Conservation (phyloP, 1,140 invertebrate genomes). For the Hyles vespertilio region DNA sequence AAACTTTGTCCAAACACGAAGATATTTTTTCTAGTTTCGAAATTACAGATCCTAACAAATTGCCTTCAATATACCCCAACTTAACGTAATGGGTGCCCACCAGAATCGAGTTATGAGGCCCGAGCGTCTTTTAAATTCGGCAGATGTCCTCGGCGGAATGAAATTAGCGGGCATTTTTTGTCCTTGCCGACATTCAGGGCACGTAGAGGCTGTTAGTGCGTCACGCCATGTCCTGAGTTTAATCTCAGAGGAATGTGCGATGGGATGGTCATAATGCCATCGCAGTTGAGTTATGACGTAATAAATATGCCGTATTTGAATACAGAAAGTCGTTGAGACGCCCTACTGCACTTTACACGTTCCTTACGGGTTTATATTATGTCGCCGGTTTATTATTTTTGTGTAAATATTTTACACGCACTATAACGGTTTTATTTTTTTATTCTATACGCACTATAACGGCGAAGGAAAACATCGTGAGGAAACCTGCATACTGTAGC, state of each 20-base stretch:
- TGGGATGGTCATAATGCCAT: conserved; percentile 42
- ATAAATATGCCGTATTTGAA: conserved; percentile 56
- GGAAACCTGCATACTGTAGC: too few species aligned
- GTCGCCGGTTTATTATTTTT: background rate
- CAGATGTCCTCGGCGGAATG: conserved; percentile 32
- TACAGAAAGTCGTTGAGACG: conserved; percentile 41
- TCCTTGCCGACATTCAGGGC: conserved; percentile 28
- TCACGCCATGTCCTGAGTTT: conserved; percentile 33
- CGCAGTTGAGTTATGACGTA: conserved; percentile 51
- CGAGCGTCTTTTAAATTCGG: conserved; percentile 31
- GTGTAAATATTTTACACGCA: too few species aligned
- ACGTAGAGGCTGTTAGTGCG: conserved; percentile 38
- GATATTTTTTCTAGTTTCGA: too few species aligned
- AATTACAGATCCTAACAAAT: too few species aligned
- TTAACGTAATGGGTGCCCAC: conserved; percentile 1
- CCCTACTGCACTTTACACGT: conserved; percentile 10
- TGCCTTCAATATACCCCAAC: too few species aligned
- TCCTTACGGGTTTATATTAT: background rate
- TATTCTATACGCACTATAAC: too few species aligned
- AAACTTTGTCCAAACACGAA: too few species aligned
- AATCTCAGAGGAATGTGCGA: conserved; percentile 54
- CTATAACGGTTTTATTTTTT: too few species aligned
- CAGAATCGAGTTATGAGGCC: conserved; percentile 30
- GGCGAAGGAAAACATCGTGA: too few species aligned
- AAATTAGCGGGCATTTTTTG: conserved; percentile 42